Conservation (phyloP, 2,113 vertebrate genomes). For the Actenoides hombroni region DNA sequence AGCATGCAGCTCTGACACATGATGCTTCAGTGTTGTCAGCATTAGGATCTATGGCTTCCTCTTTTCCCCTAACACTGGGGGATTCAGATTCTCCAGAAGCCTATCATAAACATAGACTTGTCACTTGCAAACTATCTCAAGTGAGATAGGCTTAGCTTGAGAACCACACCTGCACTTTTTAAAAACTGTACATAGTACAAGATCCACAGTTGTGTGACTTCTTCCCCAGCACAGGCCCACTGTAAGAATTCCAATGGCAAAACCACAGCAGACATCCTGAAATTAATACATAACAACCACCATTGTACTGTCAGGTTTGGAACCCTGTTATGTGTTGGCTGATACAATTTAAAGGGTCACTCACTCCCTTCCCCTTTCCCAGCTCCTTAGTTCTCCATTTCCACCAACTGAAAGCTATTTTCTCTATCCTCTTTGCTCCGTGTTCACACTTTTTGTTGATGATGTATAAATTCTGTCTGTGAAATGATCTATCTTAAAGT, state of each 20-base stretch:
- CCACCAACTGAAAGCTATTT: background rate
- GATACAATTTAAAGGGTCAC: background rate
- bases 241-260: background rate
- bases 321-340: background rate
- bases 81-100: background rate
- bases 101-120: background rate
- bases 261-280: background rate
- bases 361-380: background rate
- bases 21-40: background rate
- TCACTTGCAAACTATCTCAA: background rate
- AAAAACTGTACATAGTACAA: background rate
- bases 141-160: background rate
- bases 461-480: background rate
- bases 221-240: background rate
- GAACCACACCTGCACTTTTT: background rate
- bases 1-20: background rate
- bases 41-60: background rate
- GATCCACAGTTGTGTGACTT: background rate
- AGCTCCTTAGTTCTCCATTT: background rate
- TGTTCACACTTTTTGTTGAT: background rate
- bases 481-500: background rate
- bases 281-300: background rate
- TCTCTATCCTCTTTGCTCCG: background rate
- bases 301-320: background rate
- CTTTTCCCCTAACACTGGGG: background rate